These are phyloP conservation scores for Osmerus eperlanus DNA, from an alignment of 2,113 vertebrate genomes.

Conservation along the genomic window DNA sequence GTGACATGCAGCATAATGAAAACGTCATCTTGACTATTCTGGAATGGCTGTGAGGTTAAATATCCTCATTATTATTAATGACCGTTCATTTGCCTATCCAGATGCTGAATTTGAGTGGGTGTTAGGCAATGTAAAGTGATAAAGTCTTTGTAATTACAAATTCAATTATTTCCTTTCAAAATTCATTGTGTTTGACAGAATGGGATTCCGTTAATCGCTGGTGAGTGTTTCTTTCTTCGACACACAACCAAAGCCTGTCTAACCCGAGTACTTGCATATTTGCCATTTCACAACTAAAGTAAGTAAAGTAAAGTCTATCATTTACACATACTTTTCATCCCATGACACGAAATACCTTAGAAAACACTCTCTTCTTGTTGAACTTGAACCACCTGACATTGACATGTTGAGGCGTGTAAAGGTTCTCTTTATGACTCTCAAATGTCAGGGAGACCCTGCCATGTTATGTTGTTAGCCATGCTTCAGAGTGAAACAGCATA, in stretches of 20 bases:
- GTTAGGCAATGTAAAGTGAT: slow-evolving; percentile 68
- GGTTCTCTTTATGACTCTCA: background rate
- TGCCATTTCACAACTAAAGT: background rate
- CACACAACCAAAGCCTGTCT: background rate
- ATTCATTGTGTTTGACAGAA: slow-evolving; percentile 66
- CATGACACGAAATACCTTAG: too few species aligned
- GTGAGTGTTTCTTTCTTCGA: slow-evolving; percentile 19
- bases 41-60: slow-evolving; percentile 81
- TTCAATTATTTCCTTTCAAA: slow-evolving; percentile 82
- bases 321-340: too few species aligned
- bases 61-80: slow-evolving; percentile 89
- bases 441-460: slow-evolving; percentile 2
- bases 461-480: background rate
- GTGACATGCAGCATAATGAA: slow-evolving; percentile 73
- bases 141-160: slow-evolving; percentile 82
- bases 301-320: too few species aligned
- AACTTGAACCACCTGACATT: slow-evolving; percentile 30
- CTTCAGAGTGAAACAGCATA: background rate
- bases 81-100: slow-evolving; percentile 72
- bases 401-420: background rate
- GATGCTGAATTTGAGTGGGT: slow-evolving; percentile 65
- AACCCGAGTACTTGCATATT: background rate
- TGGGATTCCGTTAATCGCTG: slow-evolving; percentile 62
- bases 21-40: slow-evolving; percentile 74
- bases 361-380: slow-evolving; percentile 24